Conservation (phyloP, 2,113 vertebrate genomes). For the Cryptotis parvus region DNA sequence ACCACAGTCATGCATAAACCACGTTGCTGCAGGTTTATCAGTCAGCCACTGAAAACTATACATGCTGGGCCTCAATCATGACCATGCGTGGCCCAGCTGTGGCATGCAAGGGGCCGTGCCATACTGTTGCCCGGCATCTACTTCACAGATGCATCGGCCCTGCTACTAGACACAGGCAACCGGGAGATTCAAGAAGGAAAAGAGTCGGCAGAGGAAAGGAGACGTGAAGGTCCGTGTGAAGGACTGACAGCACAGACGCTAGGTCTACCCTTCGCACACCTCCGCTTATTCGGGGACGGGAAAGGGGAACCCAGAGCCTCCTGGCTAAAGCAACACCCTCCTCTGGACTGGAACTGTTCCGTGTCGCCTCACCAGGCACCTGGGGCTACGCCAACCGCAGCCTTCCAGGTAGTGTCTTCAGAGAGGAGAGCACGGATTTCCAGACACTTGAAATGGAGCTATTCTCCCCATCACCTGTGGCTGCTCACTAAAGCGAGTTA, state of each 20-base stretch:
- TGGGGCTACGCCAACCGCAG: not conserved
- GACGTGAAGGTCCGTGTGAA: slow-evolving; percentile 4
- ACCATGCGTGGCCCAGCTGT: too few relatives aligned
- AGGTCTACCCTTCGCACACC: too few relatives aligned
- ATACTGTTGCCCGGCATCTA: not conserved
- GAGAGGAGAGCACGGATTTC: not conserved
- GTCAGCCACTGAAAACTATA: slow-evolving; percentile 24
- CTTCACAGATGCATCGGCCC: not conserved
- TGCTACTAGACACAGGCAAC: not conserved
- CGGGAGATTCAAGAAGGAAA: not conserved
- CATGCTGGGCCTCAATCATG: not conserved
- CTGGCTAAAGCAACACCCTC: too few relatives aligned
- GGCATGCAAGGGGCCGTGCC: not conserved
- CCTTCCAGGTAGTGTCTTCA: not conserved
- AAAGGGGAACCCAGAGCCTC: too few relatives aligned
- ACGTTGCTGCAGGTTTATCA: slow-evolving; percentile 37
- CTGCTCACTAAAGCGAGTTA: not conserved
- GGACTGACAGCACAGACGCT: not conserved
- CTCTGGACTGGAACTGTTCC: too few relatives aligned
- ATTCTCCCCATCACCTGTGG: not conserved
- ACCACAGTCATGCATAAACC: slow-evolving; percentile 35
- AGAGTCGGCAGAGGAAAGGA: slow-evolving; percentile 30
- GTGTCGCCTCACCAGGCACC: too few relatives aligned
- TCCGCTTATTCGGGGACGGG: rapidly evolving
- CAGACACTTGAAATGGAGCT: not conserved